phyloP scores from a whole-genome alignment of 2,113 vertebrate species.

The Lates calcarifer region DNA sequence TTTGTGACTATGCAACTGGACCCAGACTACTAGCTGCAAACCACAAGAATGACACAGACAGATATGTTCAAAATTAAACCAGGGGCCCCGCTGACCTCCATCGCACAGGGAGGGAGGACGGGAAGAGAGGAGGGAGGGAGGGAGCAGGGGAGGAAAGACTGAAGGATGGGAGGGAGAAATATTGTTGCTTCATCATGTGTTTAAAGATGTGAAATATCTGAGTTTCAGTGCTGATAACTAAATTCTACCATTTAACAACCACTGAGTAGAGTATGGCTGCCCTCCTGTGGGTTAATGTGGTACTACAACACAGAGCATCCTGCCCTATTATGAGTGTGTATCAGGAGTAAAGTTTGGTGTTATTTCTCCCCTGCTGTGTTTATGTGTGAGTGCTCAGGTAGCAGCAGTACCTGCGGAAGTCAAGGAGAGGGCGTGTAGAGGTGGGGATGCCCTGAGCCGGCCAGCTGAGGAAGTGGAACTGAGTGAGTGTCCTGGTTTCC shows the following conservation, averaged over 20 bases:
- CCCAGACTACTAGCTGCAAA: slow-evolving; percentile 94
- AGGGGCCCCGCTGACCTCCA: slow-evolving; percentile 66
- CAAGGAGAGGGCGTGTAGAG: slow-evolving; percentile 94
- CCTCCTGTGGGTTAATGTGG: too few species aligned
- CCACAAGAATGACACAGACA: slow-evolving; percentile 95
- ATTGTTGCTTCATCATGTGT: neutral
- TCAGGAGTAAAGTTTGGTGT: too few species aligned
- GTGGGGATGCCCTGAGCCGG: slow-evolving; percentile 94
- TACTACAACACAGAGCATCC: too few species aligned
- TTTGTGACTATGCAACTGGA: slow-evolving; percentile 98
- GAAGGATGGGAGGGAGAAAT: neutral
- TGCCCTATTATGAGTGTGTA: too few species aligned
- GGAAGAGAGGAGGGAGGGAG: slow-evolving; percentile 7
- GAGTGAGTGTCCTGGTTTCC: slow-evolving; percentile 96
- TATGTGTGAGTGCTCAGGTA: too few species aligned
- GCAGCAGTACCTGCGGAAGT: slow-evolving; percentile 96
- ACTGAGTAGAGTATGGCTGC: too few species aligned
- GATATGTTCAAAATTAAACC: slow-evolving; percentile 80
- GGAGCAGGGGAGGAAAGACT: neutral
- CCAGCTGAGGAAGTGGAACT: slow-evolving; percentile 99
- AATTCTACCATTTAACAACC: too few species aligned
- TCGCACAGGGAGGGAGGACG: slow-evolving; percentile 43
- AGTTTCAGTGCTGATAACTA: too few species aligned
- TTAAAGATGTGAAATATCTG: neutral
- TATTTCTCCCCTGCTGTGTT: too few species aligned